Percentiles rank a stretch among this genome's conserved stretches.
Conservation (phyloP, 2,113 vertebrate species). For the Rhabdornis inornatus region DNA sequence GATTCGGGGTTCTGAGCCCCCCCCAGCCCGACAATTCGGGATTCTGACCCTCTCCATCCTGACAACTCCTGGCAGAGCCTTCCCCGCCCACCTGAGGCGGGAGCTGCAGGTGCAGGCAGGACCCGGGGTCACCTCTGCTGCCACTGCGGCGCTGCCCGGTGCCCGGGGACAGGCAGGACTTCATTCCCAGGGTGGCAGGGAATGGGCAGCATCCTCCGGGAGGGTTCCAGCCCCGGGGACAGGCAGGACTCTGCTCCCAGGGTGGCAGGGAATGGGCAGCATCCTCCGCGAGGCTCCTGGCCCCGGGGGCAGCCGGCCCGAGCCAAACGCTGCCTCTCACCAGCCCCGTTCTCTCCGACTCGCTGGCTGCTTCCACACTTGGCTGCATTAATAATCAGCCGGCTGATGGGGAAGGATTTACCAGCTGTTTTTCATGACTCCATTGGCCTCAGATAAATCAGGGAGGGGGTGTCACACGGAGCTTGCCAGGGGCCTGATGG, state of each 20-base stretch:
- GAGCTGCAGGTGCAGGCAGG: neutral
- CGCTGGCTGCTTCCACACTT: slow-evolving; percentile 22
- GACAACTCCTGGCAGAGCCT: rapidly evolving
- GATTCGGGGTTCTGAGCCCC: rapidly evolving
- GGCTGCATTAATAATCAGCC: slow-evolving; percentile 57
- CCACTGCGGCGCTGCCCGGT: rapidly evolving
- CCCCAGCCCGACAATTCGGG: too few species aligned
- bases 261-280: neutral
- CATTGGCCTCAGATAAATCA: slow-evolving; percentile 66
- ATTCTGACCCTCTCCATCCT: neutral
- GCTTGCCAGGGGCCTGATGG: slow-evolving; percentile 49
- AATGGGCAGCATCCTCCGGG: neutral
- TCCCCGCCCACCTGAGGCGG: rapidly evolving
- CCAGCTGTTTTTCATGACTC: slow-evolving; percentile 67
- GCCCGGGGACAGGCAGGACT: neutral
- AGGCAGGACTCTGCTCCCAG: too few species aligned
- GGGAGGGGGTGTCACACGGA: slow-evolving; percentile 1
- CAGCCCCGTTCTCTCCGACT: neutral
- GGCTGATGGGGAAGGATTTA: slow-evolving; percentile 65
- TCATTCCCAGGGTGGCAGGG: rapidly evolving
- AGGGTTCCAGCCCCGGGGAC: rapidly evolving
- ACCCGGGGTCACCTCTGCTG: neutral
- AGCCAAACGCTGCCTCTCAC: neutral
- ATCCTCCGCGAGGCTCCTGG: neutral
- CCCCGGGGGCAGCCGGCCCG: neutral